A percentile compares a stretch with the other conserved stretches of the same genome.
These are phyloP conservation scores for Artibeus lituratus DNA, from an alignment of 2,797 vertebrate species.

Conservation along the genomic window DNA sequence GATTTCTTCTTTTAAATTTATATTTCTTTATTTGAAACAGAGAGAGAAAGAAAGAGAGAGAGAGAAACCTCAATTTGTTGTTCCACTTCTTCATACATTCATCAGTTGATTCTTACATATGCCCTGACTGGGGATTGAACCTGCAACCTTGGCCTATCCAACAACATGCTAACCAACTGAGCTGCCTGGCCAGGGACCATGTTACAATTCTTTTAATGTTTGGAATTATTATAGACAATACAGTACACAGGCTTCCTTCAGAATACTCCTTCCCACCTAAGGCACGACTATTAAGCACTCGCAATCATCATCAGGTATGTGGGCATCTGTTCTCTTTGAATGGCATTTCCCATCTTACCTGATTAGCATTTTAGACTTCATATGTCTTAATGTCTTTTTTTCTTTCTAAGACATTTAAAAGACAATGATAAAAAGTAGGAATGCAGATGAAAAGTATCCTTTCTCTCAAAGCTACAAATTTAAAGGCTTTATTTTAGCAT, in stretches of 20 bases:
- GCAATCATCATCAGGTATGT: slow-evolving; percentile 32
- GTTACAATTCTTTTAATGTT: background rate
- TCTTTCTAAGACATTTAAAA: slow-evolving; percentile 57
- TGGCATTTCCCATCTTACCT: slow-evolving; percentile 12
- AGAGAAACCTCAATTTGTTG: background rate
- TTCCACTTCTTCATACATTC: background rate
- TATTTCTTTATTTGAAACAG: background rate
- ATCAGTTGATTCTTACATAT: background rate
- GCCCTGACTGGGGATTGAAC: background rate
- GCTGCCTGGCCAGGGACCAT: background rate
- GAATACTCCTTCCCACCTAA: background rate
- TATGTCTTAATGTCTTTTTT: slow-evolving; percentile 42
- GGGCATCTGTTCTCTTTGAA: slow-evolving; percentile 38
- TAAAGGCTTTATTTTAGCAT: slow-evolving; percentile 64
- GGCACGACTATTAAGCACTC: background rate
- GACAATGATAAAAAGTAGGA: slow-evolving; percentile 46
- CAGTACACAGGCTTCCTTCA: background rate
- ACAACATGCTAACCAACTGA: background rate
- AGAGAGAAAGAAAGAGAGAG: background rate
- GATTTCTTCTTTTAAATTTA: background rate
- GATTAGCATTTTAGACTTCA: slow-evolving; percentile 52
- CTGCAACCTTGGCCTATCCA: background rate
- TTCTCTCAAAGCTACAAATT: slow-evolving; percentile 55
- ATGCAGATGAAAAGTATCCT: slow-evolving; percentile 43
- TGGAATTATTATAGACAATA: background rate